Conservation (phyloP, 2,888 invertebrate genomes). For the Drosophila infuscata region DNA sequence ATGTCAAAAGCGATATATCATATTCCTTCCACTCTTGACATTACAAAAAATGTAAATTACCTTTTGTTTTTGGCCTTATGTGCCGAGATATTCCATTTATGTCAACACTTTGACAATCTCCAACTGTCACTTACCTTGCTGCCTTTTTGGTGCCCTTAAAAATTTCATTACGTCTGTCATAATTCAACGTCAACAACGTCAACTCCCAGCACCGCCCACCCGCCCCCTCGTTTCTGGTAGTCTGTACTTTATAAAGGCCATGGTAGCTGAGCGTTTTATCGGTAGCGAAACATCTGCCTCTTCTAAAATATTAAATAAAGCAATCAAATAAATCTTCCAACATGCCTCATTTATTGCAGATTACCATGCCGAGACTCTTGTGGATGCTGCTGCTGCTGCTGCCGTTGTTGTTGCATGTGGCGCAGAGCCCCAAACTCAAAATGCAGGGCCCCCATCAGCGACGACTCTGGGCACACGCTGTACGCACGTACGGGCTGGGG, state of each 20-base stretch:
- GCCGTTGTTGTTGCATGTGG: conserved; percentile 45
- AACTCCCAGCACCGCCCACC: background rate
- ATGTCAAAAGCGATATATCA: conserved; percentile 13
- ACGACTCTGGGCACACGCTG: conserved; percentile 7
- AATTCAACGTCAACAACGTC: conserved; percentile 69
- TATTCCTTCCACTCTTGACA: background rate
- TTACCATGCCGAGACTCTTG: conserved; percentile 66
- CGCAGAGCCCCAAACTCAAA: conserved; percentile 37
- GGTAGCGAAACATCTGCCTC: conserved; percentile 73
- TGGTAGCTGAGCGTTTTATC: conserved; percentile 30
- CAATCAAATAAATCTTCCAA: conserved; percentile 84
- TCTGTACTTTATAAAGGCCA: conserved; percentile 29
- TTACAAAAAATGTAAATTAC: conserved; percentile 24
- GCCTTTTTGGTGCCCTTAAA: conserved; percentile 36
- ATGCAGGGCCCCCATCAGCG: conserved; percentile 38
- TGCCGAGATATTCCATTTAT: conserved; percentile 20
- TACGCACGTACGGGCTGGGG: conserved; percentile 72
- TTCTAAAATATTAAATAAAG: conserved; percentile 82
- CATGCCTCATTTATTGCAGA: conserved; percentile 84
- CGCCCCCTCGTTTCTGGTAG: background rate
- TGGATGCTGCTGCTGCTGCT: conserved; percentile 8
- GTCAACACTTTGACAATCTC: conserved; percentile 42
- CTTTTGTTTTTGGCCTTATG: conserved; percentile 7
- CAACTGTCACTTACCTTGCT: conserved; percentile 49
- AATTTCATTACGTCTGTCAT: conserved; percentile 75